A percentile compares a stretch with the other conserved stretches of the same genome.
These are phyloP conservation scores for Plectropomus leopardus DNA, from an alignment of 2,113 vertebrate genomes.

Conservation along the genomic window DNA sequence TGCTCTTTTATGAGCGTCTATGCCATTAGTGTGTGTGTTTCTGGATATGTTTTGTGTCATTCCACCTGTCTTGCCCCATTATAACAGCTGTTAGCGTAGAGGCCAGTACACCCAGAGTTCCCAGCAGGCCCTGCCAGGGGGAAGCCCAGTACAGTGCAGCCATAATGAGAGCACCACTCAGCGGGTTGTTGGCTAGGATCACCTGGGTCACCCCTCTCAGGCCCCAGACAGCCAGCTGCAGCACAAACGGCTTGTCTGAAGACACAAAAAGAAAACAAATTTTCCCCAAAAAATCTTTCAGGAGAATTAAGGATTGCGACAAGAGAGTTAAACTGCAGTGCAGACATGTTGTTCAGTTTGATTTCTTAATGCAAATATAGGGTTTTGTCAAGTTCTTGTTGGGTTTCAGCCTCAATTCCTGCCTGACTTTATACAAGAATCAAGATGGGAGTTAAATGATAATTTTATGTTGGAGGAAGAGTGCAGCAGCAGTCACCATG, in stretches of 20 bases:
- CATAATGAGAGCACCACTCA: constrained; percentile 83
- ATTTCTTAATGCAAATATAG: background rate
- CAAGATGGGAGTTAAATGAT: constrained; percentile 33
- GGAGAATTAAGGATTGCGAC: too few species aligned
- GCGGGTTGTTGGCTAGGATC: constrained; percentile 84
- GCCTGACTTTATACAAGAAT: background rate
- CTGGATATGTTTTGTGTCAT: background rate
- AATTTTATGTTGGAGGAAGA: constrained; percentile 16
- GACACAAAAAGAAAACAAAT: constrained; percentile 6
- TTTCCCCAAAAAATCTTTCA: background rate
- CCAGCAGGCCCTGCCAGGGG: constrained; percentile 83
- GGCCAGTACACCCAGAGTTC: constrained; percentile 77
- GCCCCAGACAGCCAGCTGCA: constrained; percentile 81
- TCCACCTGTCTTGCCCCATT: constrained; percentile 80
- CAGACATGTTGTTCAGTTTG: background rate
- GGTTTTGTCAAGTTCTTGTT: too few species aligned
- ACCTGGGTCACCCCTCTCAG: constrained; percentile 81
- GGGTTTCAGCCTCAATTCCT: too few species aligned
- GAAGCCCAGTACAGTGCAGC: constrained; percentile 77
- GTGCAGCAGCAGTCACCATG: constrained; percentile 2
- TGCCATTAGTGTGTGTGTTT: background rate
- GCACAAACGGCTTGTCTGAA: constrained; percentile 75
- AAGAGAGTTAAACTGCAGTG: background rate
- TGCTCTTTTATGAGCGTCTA: background rate
- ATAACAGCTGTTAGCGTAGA: constrained; percentile 83